A percentile compares a stretch with the other conserved stretches of the same genome.
phyloP scores from a whole-genome alignment of 2,113 vertebrate genomes.

The Tragelaphus buxtoni region DNA sequence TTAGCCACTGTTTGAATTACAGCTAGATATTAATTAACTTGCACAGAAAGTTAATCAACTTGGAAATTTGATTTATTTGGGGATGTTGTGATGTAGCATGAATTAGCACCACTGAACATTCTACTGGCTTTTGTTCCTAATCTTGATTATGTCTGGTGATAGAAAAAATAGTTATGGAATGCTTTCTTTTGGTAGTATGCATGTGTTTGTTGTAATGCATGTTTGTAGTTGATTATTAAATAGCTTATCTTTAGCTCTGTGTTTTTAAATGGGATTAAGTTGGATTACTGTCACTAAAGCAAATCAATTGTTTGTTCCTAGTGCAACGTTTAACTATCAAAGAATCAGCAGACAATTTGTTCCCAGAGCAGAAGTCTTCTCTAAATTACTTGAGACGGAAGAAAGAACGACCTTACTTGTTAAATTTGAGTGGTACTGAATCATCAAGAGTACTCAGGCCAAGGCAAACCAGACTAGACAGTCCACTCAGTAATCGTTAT shows the following conservation, averaged over 20 bases:
- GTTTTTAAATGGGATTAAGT: background rate
- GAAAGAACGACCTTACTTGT: constrained; percentile 91
- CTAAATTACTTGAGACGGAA: constrained; percentile 86
- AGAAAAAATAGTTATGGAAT: constrained; percentile 58
- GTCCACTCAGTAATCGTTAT: constrained; percentile 95
- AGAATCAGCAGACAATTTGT: constrained; percentile 69
- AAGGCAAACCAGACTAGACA: constrained; percentile 89
- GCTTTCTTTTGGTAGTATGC: constrained; percentile 66
- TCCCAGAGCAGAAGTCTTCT: constrained; percentile 65
- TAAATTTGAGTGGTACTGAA: constrained; percentile 86
- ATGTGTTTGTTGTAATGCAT: constrained; percentile 72
- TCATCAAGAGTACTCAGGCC: constrained; percentile 87
- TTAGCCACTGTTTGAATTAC: constrained; percentile 68
- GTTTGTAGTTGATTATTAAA: constrained; percentile 57
- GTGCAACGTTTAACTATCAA: constrained; percentile 81
- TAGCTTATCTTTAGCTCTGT: background rate
- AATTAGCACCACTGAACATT: constrained; percentile 63
- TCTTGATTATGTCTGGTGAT: constrained; percentile 37
- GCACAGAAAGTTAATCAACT: constrained; percentile 51
- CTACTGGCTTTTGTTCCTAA: constrained; percentile 59
- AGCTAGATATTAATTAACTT: constrained; percentile 70
- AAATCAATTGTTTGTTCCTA: constrained; percentile 74
- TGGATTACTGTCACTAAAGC: constrained; percentile 45
- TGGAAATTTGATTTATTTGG: constrained; percentile 56
- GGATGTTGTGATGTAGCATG: constrained; percentile 67